A percentile compares a stretch with the other conserved stretches of the same genome.
These are phyloP conservation scores for Steinernema hermaphroditum DNA, from an alignment of 2,888 invertebrate species.

Conservation along the genomic window DNA sequence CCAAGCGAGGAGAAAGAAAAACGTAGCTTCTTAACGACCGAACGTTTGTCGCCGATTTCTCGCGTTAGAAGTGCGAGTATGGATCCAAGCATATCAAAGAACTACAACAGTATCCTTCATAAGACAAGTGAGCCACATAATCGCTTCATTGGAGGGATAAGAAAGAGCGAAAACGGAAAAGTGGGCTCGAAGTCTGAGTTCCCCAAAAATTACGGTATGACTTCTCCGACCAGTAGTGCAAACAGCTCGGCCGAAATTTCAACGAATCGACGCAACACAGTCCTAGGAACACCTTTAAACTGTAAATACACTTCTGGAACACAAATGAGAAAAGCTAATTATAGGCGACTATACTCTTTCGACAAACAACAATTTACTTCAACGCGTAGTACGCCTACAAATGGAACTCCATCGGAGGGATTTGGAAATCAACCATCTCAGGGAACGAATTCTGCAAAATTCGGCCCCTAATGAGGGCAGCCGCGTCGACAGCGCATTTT, in stretches of 20 bases:
- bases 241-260: conserved; percentile 6
- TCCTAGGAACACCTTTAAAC: neutral
- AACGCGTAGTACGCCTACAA: conserved; percentile 53
- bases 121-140: neutral
- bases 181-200: neutral
- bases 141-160: neutral
- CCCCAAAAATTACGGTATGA: neutral
- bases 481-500: no score
- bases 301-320: neutral
- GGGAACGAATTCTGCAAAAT: neutral
- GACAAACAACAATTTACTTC: conserved; percentile 48
- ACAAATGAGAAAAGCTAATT: neutral
- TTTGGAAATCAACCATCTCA: conserved; percentile 44
- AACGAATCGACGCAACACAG: neutral
- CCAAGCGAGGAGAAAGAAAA: conserved; percentile 2
- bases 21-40: neutral
- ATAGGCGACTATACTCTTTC: conserved; percentile 31
- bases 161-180: neutral
- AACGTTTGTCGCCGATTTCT: neutral
- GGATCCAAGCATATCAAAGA: neutral
- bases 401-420: conserved; percentile 50
- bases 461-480: neutral
- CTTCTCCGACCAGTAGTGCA: conserved; percentile 14
- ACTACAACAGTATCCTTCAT: neutral
- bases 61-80: conserved; percentile 19